phyloP scores from a whole-genome alignment of 2,113 vertebrate genomes.

The Cercopithecus mona region DNA sequence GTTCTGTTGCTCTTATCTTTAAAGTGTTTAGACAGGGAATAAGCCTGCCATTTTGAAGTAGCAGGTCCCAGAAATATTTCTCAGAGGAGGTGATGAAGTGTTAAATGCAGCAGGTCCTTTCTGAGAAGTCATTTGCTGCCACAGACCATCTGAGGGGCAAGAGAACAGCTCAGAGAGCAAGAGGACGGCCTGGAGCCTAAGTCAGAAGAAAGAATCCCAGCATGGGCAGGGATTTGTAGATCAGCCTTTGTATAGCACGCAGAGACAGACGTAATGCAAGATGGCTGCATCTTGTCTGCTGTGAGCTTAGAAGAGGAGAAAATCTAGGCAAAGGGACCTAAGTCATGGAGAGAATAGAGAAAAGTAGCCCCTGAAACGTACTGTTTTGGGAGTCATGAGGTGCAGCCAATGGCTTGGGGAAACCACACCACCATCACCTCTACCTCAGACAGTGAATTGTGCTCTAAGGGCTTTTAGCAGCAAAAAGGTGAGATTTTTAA shows the following conservation, averaged over 20 bases:
- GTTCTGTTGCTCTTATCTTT: neutral
- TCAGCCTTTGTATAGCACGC: fast-evolving
- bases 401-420: fast-evolving
- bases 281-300: fast-evolving
- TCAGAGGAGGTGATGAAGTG: neutral
- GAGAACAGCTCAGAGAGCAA: neutral
- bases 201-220: fast-evolving
- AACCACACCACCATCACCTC: fast-evolving
- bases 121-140: fast-evolving
- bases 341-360: neutral
- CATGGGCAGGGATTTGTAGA: fast-evolving
- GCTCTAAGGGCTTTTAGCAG: neutral
- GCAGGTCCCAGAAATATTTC: neutral
- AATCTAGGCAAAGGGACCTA: neutral
- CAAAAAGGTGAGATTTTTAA: neutral
- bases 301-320: neutral
- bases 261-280: fast-evolving
- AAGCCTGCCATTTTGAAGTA: fast-evolving
- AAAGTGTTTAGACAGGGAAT: neutral
- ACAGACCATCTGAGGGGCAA: fast-evolving
- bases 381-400: fast-evolving
- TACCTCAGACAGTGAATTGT: neutral
- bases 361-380: neutral
- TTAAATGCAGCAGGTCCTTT: neutral
- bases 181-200: fast-evolving